Percentiles rank a stretch among this genome's conserved stretches.
These are phyloP conservation scores for Atrichornis clamosus DNA, from an alignment of 2,113 vertebrate genomes.

Conservation along the genomic window DNA sequence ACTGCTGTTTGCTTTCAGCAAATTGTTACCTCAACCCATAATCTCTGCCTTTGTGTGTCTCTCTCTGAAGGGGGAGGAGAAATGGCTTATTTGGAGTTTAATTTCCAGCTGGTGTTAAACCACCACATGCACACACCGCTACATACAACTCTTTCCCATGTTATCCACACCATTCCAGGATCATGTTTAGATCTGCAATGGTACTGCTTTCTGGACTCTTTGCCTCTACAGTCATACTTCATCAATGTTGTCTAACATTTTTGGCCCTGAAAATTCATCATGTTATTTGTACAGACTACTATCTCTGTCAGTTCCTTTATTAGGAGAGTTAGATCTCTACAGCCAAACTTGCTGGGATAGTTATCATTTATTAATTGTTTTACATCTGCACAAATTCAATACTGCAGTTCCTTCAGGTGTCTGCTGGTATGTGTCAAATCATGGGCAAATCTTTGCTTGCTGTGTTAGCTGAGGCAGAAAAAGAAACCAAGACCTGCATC, in stretches of 20 bases:
- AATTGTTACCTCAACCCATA: too few species aligned
- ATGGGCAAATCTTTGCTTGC: background rate
- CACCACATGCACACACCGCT: background rate
- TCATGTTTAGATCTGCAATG: background rate
- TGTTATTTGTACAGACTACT: background rate
- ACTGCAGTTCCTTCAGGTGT: background rate
- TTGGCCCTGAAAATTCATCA: background rate
- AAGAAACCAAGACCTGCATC: background rate
- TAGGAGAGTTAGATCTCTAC: background rate
- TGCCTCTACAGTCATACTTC: background rate
- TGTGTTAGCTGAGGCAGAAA: background rate
- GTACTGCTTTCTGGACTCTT: background rate
- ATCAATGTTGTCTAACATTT: background rate
- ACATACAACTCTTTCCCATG: background rate
- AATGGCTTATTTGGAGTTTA: too few species aligned
- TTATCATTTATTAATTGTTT: background rate
- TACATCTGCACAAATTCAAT: background rate
- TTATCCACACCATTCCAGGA: background rate
- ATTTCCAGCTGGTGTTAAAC: too few species aligned
- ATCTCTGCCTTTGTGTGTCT: too few species aligned
- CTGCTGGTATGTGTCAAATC: background rate
- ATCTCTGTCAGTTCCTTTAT: background rate
- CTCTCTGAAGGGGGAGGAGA: too few species aligned
- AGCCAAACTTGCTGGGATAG: background rate
- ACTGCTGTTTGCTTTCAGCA: too few species aligned